These are phyloP conservation scores for Coregonus clupeaformis DNA, from an alignment of 2,113 vertebrate genomes.

Conservation along the genomic window DNA sequence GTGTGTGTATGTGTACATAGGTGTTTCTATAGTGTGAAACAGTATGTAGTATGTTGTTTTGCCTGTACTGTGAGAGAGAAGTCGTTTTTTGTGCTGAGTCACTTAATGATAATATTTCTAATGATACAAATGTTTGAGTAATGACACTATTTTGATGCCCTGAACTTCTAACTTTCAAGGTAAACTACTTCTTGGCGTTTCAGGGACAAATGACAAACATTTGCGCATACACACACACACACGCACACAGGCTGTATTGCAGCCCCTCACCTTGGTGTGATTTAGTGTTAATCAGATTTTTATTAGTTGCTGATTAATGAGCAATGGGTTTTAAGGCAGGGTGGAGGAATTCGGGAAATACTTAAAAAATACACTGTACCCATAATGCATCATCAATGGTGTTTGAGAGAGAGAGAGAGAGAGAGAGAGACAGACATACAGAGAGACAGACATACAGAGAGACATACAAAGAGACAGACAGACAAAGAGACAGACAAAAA, in stretches of 20 bases:
- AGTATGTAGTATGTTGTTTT: too few relatives aligned
- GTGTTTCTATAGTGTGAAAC: neutral
- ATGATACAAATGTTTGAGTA: too few relatives aligned
- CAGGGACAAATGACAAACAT: neutral
- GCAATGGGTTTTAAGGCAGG: conserved; percentile 3
- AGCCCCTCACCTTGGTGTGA: conserved; percentile 19
- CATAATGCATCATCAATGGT: neutral
- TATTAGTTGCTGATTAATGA: conserved; percentile 42
- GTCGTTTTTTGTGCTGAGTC: too few relatives aligned
- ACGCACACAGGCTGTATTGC: neutral
- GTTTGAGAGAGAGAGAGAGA: neutral
- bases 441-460: conserved; percentile 10
- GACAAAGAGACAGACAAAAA: neutral
- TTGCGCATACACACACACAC: neutral
- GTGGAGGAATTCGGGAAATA: neutral
- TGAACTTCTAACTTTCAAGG: neutral
- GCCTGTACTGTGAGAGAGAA: neutral
- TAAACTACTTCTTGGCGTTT: neutral
- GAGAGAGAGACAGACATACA: neutral
- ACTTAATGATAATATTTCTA: too few relatives aligned
- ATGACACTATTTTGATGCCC: neutral
- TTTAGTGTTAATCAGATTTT: conserved; percentile 41
- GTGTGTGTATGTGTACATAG: neutral
- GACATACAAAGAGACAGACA: neutral
- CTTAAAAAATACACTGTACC: neutral